These are phyloP conservation scores for Chirona hameri DNA, from an alignment of 2,888 invertebrate species.

Conservation along the genomic window DNA sequence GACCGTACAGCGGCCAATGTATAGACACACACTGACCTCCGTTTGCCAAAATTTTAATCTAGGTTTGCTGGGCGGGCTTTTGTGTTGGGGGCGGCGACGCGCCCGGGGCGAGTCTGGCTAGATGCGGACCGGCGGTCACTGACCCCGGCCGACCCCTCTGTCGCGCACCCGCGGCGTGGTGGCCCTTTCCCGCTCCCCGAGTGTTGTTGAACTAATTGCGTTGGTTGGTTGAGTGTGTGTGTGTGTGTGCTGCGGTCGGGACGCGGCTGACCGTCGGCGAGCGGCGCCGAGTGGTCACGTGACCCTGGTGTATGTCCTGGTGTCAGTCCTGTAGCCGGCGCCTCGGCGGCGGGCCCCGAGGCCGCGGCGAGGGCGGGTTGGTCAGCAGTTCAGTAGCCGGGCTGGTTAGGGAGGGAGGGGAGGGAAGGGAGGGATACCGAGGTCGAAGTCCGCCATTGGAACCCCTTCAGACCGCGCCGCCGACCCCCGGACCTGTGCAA, in stretches of 20 bases:
- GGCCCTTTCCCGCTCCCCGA: background rate
- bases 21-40: background rate
- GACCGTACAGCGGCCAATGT: background rate
- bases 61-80: background rate
- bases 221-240: background rate
- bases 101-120: background rate
- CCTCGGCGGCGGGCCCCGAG: background rate
- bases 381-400: background rate
- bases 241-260: background rate
- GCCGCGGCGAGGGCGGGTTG: background rate
- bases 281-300: background rate
- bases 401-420: background rate
- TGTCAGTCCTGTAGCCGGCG: background rate
- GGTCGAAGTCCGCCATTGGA: background rate
- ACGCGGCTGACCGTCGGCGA: background rate
- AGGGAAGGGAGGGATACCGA: background rate
- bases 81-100: background rate
- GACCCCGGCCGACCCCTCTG: background rate
- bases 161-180: no score
- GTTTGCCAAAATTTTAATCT: conserved; percentile 22
- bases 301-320: no score
- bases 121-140: background rate
- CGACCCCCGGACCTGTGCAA: background rate
- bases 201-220: background rate
- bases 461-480: background rate